phyloP scores from a whole-genome alignment of 2,797 vertebrate species.

The Lacerta agilis region DNA sequence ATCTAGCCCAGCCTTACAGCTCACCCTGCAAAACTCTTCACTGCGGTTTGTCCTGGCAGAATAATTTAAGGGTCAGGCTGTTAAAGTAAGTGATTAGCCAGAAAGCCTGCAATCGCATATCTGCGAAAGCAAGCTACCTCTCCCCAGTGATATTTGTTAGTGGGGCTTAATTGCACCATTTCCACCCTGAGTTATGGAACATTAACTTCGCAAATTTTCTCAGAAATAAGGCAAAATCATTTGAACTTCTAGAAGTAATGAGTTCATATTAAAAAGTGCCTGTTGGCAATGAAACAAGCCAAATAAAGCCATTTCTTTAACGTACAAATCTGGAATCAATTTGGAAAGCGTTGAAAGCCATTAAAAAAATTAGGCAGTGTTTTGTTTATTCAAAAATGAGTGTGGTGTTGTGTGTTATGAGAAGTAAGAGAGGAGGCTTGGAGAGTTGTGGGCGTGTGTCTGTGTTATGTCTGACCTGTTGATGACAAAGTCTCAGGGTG shows the following conservation, averaged over 20 bases:
- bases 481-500: background rate
- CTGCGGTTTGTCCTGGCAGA: background rate
- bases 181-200: constrained; percentile 24
- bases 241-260: constrained; percentile 39
- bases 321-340: constrained; percentile 35
- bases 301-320: constrained; percentile 48
- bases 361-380: constrained; percentile 23
- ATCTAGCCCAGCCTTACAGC: background rate
- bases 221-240: constrained; percentile 49
- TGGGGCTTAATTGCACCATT: constrained; percentile 34
- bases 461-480: background rate
- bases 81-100: constrained; percentile 19
- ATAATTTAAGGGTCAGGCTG: background rate
- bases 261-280: constrained; percentile 43
- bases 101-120: constrained; percentile 1
- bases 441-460: background rate
- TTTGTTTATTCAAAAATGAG: constrained; percentile 20
- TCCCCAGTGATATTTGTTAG: constrained; percentile 6
- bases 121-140: constrained; percentile 26
- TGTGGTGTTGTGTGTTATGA: background rate
- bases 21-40: background rate
- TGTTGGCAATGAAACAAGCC: constrained; percentile 46
- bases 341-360: constrained; percentile 37
- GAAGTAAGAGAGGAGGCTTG: background rate
- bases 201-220: constrained; percentile 37